Percentiles rank a stretch among this genome's conserved stretches.
Conservation (phyloP, 1,140 invertebrate species). For the Bombyx mandarina region DNA sequence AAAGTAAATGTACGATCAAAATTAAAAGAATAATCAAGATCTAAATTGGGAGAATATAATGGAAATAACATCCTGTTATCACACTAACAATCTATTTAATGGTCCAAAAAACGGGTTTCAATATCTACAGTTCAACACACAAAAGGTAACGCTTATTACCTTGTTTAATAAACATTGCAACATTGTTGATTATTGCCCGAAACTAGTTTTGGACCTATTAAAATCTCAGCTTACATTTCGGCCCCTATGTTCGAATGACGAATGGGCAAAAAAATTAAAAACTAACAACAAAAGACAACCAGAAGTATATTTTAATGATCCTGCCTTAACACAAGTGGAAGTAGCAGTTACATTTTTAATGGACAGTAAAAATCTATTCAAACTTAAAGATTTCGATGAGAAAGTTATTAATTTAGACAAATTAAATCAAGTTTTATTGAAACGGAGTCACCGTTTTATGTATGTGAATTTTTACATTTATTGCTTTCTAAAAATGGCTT, state of each 20-base stretch:
- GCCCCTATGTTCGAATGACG: constrained; percentile 23
- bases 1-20: too few species aligned
- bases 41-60: too few species aligned
- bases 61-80: too few species aligned
- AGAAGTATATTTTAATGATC: constrained; percentile 57
- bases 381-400: constrained; percentile 37
- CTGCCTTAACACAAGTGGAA: constrained; percentile 34
- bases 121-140: constrained; percentile 24
- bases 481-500: neutral
- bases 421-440: constrained; percentile 12
- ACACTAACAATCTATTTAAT: too few species aligned
- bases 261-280: constrained; percentile 44
- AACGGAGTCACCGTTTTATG: constrained; percentile 13
- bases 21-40: too few species aligned
- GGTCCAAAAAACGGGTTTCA: constrained; percentile 26
- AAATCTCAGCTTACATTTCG: constrained; percentile 15
- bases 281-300: constrained; percentile 41
- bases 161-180: constrained; percentile 68
- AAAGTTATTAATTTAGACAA: constrained; percentile 46
- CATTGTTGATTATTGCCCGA: constrained; percentile 50
- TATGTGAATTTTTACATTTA: constrained; percentile 22
- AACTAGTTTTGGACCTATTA: constrained; percentile 33
- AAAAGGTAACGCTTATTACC: constrained; percentile 49
- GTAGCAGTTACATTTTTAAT: constrained; percentile 51
- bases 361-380: constrained; percentile 35